A percentile compares a stretch with the other conserved stretches of the same genome.
Conservation (phyloP, 2,888 invertebrate genomes). For the Agrotis segetum region DNA sequence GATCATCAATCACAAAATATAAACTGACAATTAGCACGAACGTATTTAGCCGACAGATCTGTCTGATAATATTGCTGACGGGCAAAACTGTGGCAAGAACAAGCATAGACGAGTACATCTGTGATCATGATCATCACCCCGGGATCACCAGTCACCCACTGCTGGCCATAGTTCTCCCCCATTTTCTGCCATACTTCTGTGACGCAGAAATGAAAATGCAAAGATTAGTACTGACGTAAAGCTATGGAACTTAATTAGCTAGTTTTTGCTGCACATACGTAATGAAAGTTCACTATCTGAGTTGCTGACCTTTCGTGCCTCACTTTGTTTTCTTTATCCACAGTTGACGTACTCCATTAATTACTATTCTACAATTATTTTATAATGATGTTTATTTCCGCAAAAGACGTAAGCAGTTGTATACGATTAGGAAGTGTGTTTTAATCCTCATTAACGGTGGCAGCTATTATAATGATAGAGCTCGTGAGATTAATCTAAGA, state of each 20-base stretch:
- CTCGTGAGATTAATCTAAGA: not conserved
- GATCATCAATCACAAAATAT: too few relatives aligned
- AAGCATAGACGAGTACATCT: too few relatives aligned
- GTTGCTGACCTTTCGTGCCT: conserved; percentile 53
- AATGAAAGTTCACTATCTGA: conserved; percentile 61
- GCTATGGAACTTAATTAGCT: conserved; percentile 28
- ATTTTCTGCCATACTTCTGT: not conserved
- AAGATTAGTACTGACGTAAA: conserved; percentile 36
- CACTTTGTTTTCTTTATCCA: conserved; percentile 56
- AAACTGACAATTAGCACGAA: too few relatives aligned
- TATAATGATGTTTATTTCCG: conserved; percentile 30
- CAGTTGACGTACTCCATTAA: conserved; percentile 46
- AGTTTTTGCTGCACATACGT: conserved; percentile 48
- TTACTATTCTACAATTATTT: conserved; percentile 28
- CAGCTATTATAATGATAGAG: conserved; percentile 13
- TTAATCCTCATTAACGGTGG: conserved; percentile 15
- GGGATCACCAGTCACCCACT: too few relatives aligned
- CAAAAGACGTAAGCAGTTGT: conserved; percentile 17
- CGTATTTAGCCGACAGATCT: too few relatives aligned
- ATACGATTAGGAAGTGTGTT: conserved; percentile 4
- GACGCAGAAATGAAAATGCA: conserved; percentile 1
- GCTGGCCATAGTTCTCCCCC: too few relatives aligned
- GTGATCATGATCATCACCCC: too few relatives aligned
- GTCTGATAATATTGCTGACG: too few relatives aligned
- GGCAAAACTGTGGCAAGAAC: too few relatives aligned